These are phyloP conservation scores for Coptodon bakossiorum DNA, from an alignment of 2,113 vertebrate genomes.

Conservation along the genomic window DNA sequence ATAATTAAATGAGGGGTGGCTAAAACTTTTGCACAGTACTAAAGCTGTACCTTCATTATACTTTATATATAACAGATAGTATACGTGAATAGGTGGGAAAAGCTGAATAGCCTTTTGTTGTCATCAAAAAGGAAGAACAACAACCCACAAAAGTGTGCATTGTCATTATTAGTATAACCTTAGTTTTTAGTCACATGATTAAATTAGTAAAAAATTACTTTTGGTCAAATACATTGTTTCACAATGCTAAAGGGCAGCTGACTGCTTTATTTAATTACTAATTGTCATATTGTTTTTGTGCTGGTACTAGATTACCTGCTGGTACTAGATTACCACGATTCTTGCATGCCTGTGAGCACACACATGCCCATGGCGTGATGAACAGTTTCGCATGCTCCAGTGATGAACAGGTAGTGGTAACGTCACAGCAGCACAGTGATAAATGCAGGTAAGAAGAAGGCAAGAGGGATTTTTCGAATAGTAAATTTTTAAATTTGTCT, in stretches of 20 bases:
- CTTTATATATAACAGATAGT: not conserved
- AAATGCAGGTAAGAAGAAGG: not conserved
- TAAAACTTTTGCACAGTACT: not conserved
- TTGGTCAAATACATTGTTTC: not conserved
- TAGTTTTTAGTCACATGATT: not conserved
- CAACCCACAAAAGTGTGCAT: not conserved
- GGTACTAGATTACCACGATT: not conserved
- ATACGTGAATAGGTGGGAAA: not conserved
- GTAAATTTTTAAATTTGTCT: not conserved
- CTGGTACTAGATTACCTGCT: not conserved
- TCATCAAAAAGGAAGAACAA: not conserved
- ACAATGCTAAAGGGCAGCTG: not conserved
- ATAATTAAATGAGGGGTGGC: not conserved
- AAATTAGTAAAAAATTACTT: not conserved
- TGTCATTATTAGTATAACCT: not conserved
- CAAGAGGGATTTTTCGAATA: not conserved
- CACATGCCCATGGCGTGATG: not conserved
- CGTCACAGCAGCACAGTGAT: not conserved
- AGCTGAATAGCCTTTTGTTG: not conserved
- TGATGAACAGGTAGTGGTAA: not conserved
- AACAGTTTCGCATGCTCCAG: not conserved
- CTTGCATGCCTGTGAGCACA: not conserved
- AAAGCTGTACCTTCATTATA: not conserved
- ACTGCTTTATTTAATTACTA: not conserved
- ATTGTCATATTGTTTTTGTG: not conserved